phyloP scores from a whole-genome alignment of 2,797 vertebrate species.

The Sebastes glaucus region DNA sequence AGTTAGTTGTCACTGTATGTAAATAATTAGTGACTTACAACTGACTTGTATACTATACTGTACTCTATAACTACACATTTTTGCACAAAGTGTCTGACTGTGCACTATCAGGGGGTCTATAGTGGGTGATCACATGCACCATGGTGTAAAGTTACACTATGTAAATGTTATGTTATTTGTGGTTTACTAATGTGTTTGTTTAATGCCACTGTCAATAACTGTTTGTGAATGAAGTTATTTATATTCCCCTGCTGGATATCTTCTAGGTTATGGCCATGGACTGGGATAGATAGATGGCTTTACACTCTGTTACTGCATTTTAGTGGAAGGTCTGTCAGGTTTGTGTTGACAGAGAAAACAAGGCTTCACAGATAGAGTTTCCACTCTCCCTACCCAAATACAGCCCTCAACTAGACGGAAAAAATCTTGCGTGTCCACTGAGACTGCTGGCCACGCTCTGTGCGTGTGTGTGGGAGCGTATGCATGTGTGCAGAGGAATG shows the following conservation, averaged over 20 bases:
- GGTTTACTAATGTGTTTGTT: constrained; percentile 62
- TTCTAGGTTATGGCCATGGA: constrained; percentile 27
- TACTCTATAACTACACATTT: background rate
- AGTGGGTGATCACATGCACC: constrained; percentile 19
- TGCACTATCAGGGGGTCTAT: background rate
- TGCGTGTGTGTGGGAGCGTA: constrained; percentile 17
- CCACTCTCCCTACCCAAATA: constrained; percentile 72
- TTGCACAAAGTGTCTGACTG: background rate
- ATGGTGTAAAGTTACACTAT: constrained; percentile 27
- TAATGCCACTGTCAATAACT: constrained; percentile 42
- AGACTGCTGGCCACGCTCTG: constrained; percentile 48
- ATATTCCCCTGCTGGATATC: constrained; percentile 18
- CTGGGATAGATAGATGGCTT: constrained; percentile 41
- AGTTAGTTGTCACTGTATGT: background rate
- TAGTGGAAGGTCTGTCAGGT: constrained; percentile 60
- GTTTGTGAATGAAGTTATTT: constrained; percentile 42
- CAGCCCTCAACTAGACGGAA: constrained; percentile 67
- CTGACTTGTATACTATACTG: background rate
- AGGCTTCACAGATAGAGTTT: constrained; percentile 76
- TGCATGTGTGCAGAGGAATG: constrained; percentile 29
- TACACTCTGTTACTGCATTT: constrained; percentile 57
- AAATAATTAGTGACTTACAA: background rate
- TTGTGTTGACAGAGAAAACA: constrained; percentile 81
- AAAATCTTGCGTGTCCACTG: constrained; percentile 61
- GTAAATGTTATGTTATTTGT: constrained; percentile 59